Evolutionary conservation across 2,888 invertebrate genomes (phyloP).

Genomic region (Megalurothrips usitatus): DNA sequence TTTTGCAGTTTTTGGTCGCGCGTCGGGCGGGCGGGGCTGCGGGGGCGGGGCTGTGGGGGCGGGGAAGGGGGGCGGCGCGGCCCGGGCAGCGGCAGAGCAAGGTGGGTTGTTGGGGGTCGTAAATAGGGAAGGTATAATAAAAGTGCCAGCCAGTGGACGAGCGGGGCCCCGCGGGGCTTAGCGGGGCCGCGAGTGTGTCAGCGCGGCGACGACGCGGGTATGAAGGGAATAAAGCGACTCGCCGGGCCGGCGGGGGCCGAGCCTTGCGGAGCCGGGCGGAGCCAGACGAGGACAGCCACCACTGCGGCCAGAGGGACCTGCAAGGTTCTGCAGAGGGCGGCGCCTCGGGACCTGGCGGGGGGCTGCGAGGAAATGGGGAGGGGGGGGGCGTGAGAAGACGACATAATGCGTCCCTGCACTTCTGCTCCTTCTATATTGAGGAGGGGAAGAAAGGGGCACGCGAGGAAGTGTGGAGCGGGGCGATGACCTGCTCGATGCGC

Average conservation of each 20-base stretch:
- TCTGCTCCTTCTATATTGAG: conserved; percentile 60
- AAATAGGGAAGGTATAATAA: not conserved
- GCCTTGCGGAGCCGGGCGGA: no score
- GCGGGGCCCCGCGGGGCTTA: conserved; percentile 34
- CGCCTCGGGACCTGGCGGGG: conserved; percentile 49
- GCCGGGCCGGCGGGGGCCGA: conserved; percentile 37
- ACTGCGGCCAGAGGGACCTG: conserved; percentile 34
- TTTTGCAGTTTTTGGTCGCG: no score
- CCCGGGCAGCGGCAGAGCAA: not conserved
- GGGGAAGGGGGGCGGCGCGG: not conserved
- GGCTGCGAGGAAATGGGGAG: conserved; percentile 61
- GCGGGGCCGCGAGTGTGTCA: conserved; percentile 34
- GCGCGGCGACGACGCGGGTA: conserved; percentile 29
- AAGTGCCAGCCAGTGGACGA: not conserved
- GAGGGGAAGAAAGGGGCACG: no score
- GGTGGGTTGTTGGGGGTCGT: not conserved
- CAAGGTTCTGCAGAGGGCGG: conserved; percentile 32
- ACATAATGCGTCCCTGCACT: conserved; percentile 79
- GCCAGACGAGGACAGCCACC: conserved; percentile 28
- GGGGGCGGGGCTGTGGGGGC: no score
- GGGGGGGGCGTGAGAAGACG: conserved; percentile 67
- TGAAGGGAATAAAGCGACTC: conserved; percentile 36
- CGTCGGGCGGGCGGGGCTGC: no score
- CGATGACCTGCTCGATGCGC: no score
- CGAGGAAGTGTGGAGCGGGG: no score